phyloP scores from a whole-genome alignment of 35 echinoderm and acorn worm species.

The Diadema setosum region DNA sequence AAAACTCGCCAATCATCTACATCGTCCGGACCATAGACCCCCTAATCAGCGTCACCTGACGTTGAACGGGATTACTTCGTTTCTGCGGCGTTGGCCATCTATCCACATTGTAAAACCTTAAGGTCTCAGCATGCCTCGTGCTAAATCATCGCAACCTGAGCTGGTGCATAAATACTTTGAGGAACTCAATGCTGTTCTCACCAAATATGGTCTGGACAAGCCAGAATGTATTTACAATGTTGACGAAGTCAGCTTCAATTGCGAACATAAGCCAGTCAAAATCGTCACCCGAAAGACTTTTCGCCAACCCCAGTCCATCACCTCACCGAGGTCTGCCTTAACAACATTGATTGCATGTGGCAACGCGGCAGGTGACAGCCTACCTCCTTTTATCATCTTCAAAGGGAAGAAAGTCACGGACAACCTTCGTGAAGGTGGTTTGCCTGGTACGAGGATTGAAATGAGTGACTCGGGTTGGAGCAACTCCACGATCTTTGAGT shows the following conservation, averaged over 20 bases:
- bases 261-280: not conserved
- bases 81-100: constrained; percentile 24
- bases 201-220: constrained; percentile 9
- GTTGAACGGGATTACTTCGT: not conserved
- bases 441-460: constrained; percentile 10
- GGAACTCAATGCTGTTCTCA: constrained; percentile 1
- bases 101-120: constrained; percentile 4
- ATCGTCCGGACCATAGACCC: not conserved
- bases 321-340: not conserved
- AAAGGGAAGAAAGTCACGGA: not conserved
- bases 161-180: constrained; percentile 11
- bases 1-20: not conserved
- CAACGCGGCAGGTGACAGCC: constrained; percentile 26
- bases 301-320: not conserved
- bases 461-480: constrained; percentile 41
- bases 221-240: constrained; percentile 19
- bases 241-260: constrained; percentile 23
- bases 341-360: constrained; percentile 51
- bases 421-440: not conserved
- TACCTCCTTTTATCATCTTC: constrained; percentile 57
- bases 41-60: not conserved
- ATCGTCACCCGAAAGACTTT: not conserved
- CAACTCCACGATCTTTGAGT: constrained; percentile 3
- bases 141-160: not conserved
- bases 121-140: not conserved